phyloP scores from a whole-genome alignment of 2,888 invertebrate genomes.

The Tinea pellionella region DNA sequence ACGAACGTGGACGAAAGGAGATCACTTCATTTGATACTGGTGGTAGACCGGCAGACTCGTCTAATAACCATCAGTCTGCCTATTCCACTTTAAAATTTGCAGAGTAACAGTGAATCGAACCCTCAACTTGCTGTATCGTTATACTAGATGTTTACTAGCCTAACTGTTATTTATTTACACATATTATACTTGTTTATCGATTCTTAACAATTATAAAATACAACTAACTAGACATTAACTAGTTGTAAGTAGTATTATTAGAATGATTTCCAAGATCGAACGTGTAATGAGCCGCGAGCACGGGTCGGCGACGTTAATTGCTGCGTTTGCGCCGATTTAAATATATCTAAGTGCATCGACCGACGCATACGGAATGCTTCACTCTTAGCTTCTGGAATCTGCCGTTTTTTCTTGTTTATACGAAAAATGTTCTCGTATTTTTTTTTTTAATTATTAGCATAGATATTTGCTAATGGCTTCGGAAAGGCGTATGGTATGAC shows the following conservation, averaged over 20 bases:
- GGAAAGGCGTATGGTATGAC: too few relatives aligned
- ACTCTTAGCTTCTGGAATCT: conserved; percentile 5
- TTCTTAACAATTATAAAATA: conserved; percentile 7
- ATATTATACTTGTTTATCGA: not conserved
- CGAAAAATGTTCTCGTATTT: not conserved
- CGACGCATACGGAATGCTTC: conserved; percentile 24
- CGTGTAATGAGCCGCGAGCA: conserved; percentile 31
- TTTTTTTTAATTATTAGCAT: too few relatives aligned
- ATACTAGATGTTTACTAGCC: too few relatives aligned
- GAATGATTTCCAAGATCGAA: conserved; percentile 26
- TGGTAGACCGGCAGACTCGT: too few relatives aligned
- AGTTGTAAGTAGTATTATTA: conserved; percentile 12
- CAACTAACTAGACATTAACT: not conserved
- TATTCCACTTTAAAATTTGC: too few relatives aligned
- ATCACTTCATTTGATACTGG: too few relatives aligned
- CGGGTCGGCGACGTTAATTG: conserved; percentile 33
- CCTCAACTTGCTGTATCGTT: too few relatives aligned
- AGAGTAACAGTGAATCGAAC: too few relatives aligned
- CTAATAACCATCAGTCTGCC: too few relatives aligned
- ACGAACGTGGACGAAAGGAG: too few relatives aligned
- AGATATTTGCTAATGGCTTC: too few relatives aligned
- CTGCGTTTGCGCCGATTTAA: conserved; percentile 36
- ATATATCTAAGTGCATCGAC: conserved; percentile 49
- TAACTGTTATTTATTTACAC: too few relatives aligned
- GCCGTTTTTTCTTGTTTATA: conserved; percentile 5